phyloP scores from a whole-genome alignment of 2,113 vertebrate species.

The Ctenodactylus gundi region DNA sequence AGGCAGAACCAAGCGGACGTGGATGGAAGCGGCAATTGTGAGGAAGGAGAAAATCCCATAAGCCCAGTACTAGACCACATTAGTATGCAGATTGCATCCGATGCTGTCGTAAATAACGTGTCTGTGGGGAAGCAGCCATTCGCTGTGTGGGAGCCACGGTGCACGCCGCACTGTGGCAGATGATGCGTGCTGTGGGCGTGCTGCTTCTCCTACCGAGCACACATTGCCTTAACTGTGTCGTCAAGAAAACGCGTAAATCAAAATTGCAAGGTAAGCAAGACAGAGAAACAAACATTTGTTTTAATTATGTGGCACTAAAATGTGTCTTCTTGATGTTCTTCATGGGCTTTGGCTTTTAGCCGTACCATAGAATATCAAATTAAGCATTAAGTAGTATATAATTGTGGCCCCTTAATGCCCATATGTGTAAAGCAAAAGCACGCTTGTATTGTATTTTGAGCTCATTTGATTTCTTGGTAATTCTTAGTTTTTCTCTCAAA shows the following conservation, averaged over 20 bases:
- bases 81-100: conserved; percentile 55
- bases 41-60: neutral
- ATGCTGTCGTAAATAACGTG: conserved; percentile 43
- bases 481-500: conserved; percentile 50
- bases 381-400: conserved; percentile 44
- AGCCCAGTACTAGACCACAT: neutral
- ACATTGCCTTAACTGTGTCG: conserved; percentile 17
- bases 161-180: neutral
- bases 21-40: neutral
- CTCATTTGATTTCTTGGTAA: conserved; percentile 23
- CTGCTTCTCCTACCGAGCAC: conserved; percentile 6
- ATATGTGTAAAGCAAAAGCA: conserved; percentile 9
- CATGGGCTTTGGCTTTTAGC: neutral
- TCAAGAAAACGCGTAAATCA: conserved; percentile 50
- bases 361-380: conserved; percentile 39
- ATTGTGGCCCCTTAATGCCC: neutral
- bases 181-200: conserved; percentile 52
- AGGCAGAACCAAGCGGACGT: neutral
- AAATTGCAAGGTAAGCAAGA: conserved; percentile 51
- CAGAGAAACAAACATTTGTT: conserved; percentile 18
- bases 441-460: conserved; percentile 37
- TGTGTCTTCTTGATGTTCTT: conserved; percentile 40
- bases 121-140: conserved; percentile 54
- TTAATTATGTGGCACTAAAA: conserved; percentile 57
- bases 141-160: conserved; percentile 45